Evolutionary conservation across 2,113 vertebrate genomes (phyloP), one percentile per base, ranked within the genome.

Genomic region (Hippolais icterina): DNA sequence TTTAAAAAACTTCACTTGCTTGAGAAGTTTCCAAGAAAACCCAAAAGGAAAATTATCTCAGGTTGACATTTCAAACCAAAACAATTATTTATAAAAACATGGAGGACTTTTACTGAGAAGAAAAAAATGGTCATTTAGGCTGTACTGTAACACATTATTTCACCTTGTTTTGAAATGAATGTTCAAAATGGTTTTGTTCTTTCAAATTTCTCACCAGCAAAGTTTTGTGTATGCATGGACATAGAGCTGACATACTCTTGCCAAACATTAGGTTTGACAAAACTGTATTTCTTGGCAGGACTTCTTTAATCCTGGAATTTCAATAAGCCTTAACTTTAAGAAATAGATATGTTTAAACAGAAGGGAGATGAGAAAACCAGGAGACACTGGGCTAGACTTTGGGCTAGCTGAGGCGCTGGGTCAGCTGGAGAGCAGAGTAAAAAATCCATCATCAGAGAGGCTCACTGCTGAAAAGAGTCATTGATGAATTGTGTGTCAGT

Each of bases 221-320:
- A 82, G 28, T 66, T 95, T 80, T 87, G 63, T 85, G 37, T 69
- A 42, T 65, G 39, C 42, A 50, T 6, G 15, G 27, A 57, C 0
- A 0, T 77, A 70, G 29, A 83, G 42, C 52, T 82, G 75, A 59
- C 66, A 66, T 54, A 77, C 37, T 70, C 35, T 74, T 83, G 82
- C 87, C 68, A 91, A 91, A 94, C 94, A 80, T 89, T 83, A 77
- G 12, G 59, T 74, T 91, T 93, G 82, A 86, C 66, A 88, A 86
- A 94, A 77, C 29, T 80, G 78, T 80, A 61, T 52, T 83, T 96
- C 77, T 94, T 94, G 91, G 90, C 91, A 95, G 47, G 54, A 88
- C 39, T 35, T 23, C 70, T 39, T 76, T 76, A 79, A 59, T 87
- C 29, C 75, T 90, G 94, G 94, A 96, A 86, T 85, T 91, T 96